Conservation (phyloP, 2,797 vertebrate genomes). For the Sphenodon punctatus region DNA sequence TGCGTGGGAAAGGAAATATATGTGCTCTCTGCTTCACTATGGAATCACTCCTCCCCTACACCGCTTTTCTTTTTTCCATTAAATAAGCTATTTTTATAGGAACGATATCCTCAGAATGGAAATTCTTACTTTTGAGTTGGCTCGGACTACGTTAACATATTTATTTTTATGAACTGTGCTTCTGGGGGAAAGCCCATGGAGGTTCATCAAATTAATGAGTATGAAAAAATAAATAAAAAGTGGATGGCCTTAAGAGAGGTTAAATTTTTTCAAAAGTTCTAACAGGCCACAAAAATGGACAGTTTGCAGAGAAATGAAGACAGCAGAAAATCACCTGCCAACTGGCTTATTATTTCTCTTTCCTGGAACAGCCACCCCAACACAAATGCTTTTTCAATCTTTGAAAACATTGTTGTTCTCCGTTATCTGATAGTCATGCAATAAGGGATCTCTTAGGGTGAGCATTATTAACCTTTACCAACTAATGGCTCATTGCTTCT, state of each 20-base stretch:
- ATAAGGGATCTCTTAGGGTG: neutral
- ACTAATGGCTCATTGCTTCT: neutral
- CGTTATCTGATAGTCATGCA: neutral
- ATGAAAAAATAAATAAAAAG: neutral
- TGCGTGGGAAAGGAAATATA: conserved; percentile 24
- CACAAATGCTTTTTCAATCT: neutral
- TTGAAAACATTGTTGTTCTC: neutral
- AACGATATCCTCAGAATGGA: conserved; percentile 8
- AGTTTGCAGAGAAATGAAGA: conserved; percentile 21
- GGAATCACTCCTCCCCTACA: neutral
- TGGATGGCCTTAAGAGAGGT: neutral
- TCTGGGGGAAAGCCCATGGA: neutral
- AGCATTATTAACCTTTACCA: neutral
- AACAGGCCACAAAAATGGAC: conserved; percentile 10
- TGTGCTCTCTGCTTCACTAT: neutral
- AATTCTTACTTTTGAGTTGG: conserved; percentile 21
- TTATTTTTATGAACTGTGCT: conserved; percentile 4
- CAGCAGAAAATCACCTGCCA: conserved; percentile 37
- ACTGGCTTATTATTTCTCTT: conserved; percentile 15
- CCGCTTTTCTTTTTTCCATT: neutral
- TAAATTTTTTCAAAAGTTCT: conserved; percentile 7
- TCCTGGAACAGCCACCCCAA: conserved; percentile 18
- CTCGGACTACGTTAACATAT: neutral
- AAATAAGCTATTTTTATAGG: conserved; percentile 16
- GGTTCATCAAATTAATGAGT: conserved; percentile 1